Conservation (phyloP, 2,797 vertebrate genomes). For the Poeciliopsis gracilis region DNA sequence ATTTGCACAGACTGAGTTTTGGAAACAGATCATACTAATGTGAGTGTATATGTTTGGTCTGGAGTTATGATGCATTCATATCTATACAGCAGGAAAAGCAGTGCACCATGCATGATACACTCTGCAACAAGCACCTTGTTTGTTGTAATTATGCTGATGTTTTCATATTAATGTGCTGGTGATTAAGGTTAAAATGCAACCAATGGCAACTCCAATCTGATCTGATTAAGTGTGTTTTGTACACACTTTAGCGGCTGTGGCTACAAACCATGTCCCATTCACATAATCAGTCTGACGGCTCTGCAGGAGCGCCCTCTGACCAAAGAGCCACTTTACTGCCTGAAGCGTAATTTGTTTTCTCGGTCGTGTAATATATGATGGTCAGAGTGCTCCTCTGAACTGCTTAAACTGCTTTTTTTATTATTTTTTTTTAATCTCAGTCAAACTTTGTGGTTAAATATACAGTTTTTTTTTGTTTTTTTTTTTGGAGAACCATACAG, state of each 20-base stretch:
- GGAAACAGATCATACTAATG: not conserved
- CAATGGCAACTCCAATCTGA: constrained; percentile 37
- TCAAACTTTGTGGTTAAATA: no score
- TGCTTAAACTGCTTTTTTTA: not conserved
- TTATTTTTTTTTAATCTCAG: not conserved
- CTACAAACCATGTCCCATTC: constrained; percentile 8
- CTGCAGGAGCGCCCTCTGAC: constrained; percentile 28
- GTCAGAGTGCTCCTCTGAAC: not conserved
- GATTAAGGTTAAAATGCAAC: constrained; percentile 60
- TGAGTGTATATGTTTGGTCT: not conserved
- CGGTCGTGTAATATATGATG: constrained; percentile 9
- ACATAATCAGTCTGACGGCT: constrained; percentile 49
- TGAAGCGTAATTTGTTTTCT: constrained; percentile 32
- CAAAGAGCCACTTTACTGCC: constrained; percentile 27
- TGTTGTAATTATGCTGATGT: constrained; percentile 61
- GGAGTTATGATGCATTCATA: constrained; percentile 1
- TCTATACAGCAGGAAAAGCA: constrained; percentile 8
- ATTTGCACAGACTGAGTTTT: not conserved
- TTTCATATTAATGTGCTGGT: constrained; percentile 49
- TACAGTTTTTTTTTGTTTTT: no score
- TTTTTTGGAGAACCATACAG: not conserved
- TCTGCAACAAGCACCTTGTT: constrained; percentile 34
- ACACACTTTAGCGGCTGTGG: constrained; percentile 5
- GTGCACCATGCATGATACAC: constrained; percentile 7
- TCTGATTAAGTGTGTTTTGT: constrained; percentile 53